phyloP scores from a whole-genome alignment of 2,888 invertebrate genomes.

The Hoplodrina blanda region DNA sequence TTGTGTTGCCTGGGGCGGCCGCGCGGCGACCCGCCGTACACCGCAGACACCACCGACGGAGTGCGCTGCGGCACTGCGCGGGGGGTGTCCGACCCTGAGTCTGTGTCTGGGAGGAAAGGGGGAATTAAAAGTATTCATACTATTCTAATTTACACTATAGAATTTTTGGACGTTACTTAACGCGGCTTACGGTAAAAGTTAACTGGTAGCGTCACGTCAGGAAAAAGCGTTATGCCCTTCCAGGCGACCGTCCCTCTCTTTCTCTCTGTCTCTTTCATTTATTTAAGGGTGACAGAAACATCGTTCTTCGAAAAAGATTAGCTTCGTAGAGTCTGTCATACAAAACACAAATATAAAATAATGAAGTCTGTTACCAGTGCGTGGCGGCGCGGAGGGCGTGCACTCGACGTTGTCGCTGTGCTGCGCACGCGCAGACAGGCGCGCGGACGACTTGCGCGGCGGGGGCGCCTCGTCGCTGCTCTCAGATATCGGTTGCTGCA shows the following conservation, averaged over 20 bases:
- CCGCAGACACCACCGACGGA: slow-evolving; percentile 82
- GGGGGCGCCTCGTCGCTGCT: slow-evolving; percentile 86
- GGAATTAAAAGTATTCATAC: too few relatives aligned
- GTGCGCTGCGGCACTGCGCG: slow-evolving; percentile 77
- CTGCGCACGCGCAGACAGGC: slow-evolving; percentile 62
- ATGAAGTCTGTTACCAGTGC: slow-evolving; percentile 70
- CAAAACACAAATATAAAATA: too few relatives aligned
- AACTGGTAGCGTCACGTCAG: too few relatives aligned
- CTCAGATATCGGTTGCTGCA: slow-evolving; percentile 87
- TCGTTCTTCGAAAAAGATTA: too few relatives aligned
- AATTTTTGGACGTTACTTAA: too few relatives aligned
- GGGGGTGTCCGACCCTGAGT: slow-evolving; percentile 77
- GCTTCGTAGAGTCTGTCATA: too few relatives aligned
- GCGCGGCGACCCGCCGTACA: slow-evolving; percentile 83
- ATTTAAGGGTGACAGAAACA: too few relatives aligned
- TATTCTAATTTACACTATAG: too few relatives aligned
- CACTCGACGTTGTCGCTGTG: slow-evolving; percentile 53
- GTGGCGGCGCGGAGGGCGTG: slow-evolving; percentile 82
- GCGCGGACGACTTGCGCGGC: slow-evolving; percentile 73
- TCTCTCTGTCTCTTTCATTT: too few relatives aligned
- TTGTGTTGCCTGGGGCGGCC: slow-evolving; percentile 89
- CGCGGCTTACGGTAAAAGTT: too few relatives aligned
- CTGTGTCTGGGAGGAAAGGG: slow-evolving; percentile 73
- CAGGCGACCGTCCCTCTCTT: too few relatives aligned
- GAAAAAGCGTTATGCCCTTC: too few relatives aligned